Conservation (phyloP, 2,113 vertebrate genomes). For the Albula glossodonta region DNA sequence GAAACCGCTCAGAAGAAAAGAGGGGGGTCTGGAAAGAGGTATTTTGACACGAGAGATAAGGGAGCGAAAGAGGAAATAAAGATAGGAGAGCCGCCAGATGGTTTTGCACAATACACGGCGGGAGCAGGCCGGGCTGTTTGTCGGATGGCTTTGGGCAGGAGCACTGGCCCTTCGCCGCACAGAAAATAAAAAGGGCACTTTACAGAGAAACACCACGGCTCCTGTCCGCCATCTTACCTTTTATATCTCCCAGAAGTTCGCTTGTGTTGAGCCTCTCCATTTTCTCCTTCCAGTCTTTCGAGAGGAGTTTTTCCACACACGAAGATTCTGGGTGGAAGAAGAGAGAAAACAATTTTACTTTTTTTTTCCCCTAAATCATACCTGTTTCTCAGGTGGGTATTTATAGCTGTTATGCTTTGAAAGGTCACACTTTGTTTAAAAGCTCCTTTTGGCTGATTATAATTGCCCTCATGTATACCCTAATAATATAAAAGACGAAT, state of each 20-base stretch:
- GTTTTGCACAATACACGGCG: background rate
- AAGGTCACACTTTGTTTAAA: background rate
- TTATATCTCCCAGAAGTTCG: conserved; percentile 90
- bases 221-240: conserved; percentile 73
- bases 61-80: background rate
- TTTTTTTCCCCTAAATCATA: background rate
- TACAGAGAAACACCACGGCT: background rate
- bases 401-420: background rate
- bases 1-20: background rate
- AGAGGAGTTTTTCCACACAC: conserved; percentile 89
- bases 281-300: conserved; percentile 93
- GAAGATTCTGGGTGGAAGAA: conserved; percentile 72
- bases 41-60: conserved; percentile 15
- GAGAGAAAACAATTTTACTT: background rate
- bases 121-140: background rate
- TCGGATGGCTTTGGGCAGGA: background rate
- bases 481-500: background rate
- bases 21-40: background rate
- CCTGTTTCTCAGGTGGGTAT: background rate
- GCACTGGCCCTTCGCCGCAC: background rate
- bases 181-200: background rate
- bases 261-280: conserved; percentile 88
- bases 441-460: background rate
- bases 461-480: background rate
- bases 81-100: background rate